Conservation (phyloP, 2,113 vertebrate species). For the Cairina moschata region DNA sequence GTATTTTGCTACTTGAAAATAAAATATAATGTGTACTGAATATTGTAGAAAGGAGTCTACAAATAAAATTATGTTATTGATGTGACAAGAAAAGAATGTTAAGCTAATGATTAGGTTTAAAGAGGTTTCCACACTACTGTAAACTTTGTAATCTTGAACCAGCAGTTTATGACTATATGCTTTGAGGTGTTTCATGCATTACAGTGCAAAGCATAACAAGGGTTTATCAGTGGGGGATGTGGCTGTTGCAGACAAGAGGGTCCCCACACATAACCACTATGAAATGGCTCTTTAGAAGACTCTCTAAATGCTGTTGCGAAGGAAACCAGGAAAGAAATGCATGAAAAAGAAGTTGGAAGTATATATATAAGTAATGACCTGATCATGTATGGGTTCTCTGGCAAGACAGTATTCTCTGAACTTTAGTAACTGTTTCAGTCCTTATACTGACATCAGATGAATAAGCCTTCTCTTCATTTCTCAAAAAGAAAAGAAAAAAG, state of each 20-base stretch:
- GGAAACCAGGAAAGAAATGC: background rate
- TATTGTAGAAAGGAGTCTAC: background rate
- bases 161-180: background rate
- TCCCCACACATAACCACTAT: background rate
- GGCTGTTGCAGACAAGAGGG: background rate
- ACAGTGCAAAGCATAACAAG: background rate
- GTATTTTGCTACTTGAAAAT: background rate
- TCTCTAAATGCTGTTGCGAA: background rate
- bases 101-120: background rate
- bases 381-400: background rate
- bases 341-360: background rate
- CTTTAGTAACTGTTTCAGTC: background rate
- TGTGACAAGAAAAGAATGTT: background rate
- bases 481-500: background rate
- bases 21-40: background rate
- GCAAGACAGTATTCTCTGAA: background rate
- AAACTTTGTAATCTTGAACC: background rate
- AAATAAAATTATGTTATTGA: background rate
- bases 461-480: background rate
- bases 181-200: background rate
- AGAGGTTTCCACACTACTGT: background rate
- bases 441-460: background rate
- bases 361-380: background rate
- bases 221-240: background rate
- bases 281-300: background rate